These are phyloP conservation scores for Drosophila pseudotalamancana DNA, from an alignment of 2,888 invertebrate species.

Conservation along the genomic window DNA sequence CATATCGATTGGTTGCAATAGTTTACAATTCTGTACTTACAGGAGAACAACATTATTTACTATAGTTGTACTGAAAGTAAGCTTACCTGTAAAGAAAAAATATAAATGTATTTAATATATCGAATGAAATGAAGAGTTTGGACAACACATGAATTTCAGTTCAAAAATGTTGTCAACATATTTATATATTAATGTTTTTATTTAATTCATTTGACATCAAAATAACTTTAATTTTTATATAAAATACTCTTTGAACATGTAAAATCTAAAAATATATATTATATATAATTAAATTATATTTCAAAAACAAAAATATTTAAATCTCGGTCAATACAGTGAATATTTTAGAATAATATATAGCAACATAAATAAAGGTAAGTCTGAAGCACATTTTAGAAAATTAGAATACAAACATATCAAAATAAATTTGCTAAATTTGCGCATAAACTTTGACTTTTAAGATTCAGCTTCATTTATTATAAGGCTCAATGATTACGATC, in stretches of 20 bases:
- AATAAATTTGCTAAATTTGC: neutral
- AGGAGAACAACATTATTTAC: neutral
- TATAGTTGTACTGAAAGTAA: neutral
- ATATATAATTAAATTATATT: neutral
- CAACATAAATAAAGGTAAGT: neutral
- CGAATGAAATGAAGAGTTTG: neutral
- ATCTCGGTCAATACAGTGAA: neutral
- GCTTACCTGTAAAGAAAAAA: slow-evolving; percentile 43
- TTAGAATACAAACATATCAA: no score
- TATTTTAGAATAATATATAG: neutral
- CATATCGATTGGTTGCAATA: slow-evolving; percentile 24
- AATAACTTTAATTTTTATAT: no score
- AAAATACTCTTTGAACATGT: no score
- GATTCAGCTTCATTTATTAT: neutral
- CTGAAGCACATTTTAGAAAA: neutral
- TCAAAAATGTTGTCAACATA: no score
- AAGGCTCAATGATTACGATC: neutral
- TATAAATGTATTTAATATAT: neutral
- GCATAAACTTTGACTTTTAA: neutral
- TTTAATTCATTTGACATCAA: no score
- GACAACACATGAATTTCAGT: no score
- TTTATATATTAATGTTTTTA: no score
- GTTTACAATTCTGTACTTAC: slow-evolving; percentile 23
- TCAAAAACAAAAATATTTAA: neutral
- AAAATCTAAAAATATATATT: neutral